phyloP scores from a whole-genome alignment of 2,113 vertebrate genomes.

The Salvelinus alpinus region DNA sequence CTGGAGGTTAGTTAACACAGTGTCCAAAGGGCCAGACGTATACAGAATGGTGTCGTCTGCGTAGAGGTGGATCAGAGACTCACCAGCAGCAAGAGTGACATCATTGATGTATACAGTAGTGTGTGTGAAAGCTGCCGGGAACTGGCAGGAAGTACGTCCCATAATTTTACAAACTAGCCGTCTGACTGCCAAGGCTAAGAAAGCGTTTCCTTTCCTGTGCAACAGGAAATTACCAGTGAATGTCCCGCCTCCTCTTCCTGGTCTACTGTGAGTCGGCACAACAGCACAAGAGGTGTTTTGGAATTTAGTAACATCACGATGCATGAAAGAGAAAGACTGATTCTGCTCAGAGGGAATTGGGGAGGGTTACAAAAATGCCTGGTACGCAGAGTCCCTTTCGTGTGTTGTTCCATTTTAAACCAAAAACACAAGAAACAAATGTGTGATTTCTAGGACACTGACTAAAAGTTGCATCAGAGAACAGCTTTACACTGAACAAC shows the following conservation, averaged over 20 bases:
- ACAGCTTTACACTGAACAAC: too few relatives aligned
- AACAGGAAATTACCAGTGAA: slow-evolving; percentile 59
- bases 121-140: slow-evolving; percentile 35
- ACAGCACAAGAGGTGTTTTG: slow-evolving; percentile 50
- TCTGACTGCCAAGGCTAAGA: slow-evolving; percentile 38
- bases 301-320: slow-evolving; percentile 24
- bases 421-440: too few relatives aligned
- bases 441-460: too few relatives aligned
- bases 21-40: too few relatives aligned
- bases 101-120: too few relatives aligned
- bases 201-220: slow-evolving; percentile 63
- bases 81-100: too few relatives aligned
- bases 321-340: slow-evolving; percentile 1
- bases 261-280: slow-evolving; percentile 30
- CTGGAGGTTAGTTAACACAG: too few relatives aligned
- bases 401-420: too few relatives aligned
- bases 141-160: slow-evolving; percentile 27
- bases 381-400: slow-evolving; percentile 25
- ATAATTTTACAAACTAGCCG: slow-evolving; percentile 19
- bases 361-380: slow-evolving; percentile 26
- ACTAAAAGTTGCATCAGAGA: too few relatives aligned
- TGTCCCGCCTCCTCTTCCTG: slow-evolving; percentile 45
- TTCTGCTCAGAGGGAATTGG: not conserved
- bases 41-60: too few relatives aligned
- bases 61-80: too few relatives aligned